These are phyloP conservation scores for Cataglyphis altisquamis DNA, from an alignment of 2,888 invertebrate genomes.

Conservation along the genomic window DNA sequence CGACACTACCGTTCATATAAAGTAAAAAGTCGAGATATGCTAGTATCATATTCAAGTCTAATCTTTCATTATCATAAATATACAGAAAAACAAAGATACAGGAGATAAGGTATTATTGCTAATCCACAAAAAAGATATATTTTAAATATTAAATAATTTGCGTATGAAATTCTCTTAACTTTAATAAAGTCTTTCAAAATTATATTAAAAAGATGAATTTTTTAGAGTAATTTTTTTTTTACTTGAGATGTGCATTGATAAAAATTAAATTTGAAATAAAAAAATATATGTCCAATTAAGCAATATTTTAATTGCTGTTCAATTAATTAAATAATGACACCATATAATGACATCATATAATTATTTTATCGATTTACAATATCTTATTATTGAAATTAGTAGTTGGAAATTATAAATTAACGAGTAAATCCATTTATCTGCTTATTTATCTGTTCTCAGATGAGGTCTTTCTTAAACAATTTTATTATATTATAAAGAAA, in stretches of 20 bases:
- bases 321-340: not conserved
- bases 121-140: not conserved
- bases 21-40: constrained; percentile 10
- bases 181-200: not conserved
- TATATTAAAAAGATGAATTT: not conserved
- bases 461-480: not conserved
- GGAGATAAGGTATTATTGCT: not conserved
- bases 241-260: not conserved
- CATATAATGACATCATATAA: not conserved
- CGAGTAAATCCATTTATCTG: not conserved
- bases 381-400: not conserved
- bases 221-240: not conserved
- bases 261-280: not conserved
- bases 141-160: not conserved
- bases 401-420: not conserved
- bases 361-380: not conserved
- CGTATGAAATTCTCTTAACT: not conserved
- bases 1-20: not conserved
- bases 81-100: not conserved
- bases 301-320: not conserved
- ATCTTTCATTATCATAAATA: constrained; percentile 1
- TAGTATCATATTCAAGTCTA: not conserved
- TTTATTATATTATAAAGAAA: not conserved
- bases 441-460: not conserved
- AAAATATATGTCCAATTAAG: not conserved